Conservation (phyloP, 2,888 invertebrate genomes). For the Drosophila helvetica region DNA sequence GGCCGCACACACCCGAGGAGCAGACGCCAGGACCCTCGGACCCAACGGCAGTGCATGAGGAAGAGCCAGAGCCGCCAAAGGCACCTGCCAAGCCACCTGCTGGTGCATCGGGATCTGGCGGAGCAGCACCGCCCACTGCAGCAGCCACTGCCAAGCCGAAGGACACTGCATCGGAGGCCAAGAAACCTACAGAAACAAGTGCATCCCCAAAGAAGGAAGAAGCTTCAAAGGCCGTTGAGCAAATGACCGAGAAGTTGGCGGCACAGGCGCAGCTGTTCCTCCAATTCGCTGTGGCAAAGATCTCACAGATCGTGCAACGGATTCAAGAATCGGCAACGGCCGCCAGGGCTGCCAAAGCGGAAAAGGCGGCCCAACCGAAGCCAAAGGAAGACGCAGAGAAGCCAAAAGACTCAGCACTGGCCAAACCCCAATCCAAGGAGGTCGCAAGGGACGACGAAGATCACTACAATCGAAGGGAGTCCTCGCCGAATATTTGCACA, state of each 20-base stretch:
- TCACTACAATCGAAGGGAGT: not conserved
- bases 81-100: slow-evolving; percentile 25
- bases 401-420: not conserved
- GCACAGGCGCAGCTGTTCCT: slow-evolving; percentile 23
- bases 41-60: slow-evolving; percentile 24
- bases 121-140: not conserved
- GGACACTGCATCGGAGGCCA: not conserved
- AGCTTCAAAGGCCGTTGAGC: not conserved
- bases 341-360: not conserved
- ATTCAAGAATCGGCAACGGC: slow-evolving; percentile 11
- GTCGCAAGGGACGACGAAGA: not conserved
- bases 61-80: slow-evolving; percentile 6
- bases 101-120: not conserved
- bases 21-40: slow-evolving; percentile 83
- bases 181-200: not conserved
- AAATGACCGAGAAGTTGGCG: slow-evolving; percentile 29
- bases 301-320: slow-evolving; percentile 13
- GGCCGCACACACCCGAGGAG: slow-evolving; percentile 91
- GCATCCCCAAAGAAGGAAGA: not conserved
- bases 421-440: not conserved
- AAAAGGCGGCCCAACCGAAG: not conserved
- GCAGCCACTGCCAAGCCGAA: not conserved
- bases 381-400: not conserved
- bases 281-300: slow-evolving; percentile 4
- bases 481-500: slow-evolving; percentile 47